Conservation (phyloP, 1,140 invertebrate genomes). For the Eurosta solidaginis region DNA sequence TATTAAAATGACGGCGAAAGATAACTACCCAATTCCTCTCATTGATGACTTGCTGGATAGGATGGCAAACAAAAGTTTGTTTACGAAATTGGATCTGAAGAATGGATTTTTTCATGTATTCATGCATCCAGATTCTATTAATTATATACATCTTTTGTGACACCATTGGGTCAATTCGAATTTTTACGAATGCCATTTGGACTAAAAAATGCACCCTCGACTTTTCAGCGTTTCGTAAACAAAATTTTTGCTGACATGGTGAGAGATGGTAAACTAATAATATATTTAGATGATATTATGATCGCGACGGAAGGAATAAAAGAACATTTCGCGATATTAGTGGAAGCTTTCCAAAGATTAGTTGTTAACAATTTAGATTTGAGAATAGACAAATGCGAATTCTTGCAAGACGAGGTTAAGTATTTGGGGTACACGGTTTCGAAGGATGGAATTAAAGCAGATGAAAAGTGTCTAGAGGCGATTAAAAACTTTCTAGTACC, state of each 20-base stretch:
- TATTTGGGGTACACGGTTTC: conserved; percentile 51
- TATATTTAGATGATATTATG: conserved; percentile 38
- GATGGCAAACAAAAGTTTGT: conserved; percentile 38
- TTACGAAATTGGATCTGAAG: conserved; percentile 45
- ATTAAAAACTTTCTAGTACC: conserved; percentile 40
- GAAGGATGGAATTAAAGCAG: conserved; percentile 36
- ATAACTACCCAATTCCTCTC: conserved; percentile 48
- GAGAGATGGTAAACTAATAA: conserved; percentile 14
- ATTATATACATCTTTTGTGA: conserved; percentile 51
- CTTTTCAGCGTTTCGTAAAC: conserved; percentile 58
- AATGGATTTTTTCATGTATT: conserved; percentile 55
- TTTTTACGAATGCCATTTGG: conserved; percentile 48
- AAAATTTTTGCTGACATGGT: conserved; percentile 44
- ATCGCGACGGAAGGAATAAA: conserved; percentile 10
- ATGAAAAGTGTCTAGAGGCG: conserved; percentile 38
- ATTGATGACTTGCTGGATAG: conserved; percentile 52
- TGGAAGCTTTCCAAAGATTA: conserved; percentile 41
- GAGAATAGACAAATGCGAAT: conserved; percentile 55
- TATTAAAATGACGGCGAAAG: conserved; percentile 40
- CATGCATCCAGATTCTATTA: conserved; percentile 38
- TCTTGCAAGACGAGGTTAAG: conserved; percentile 45
- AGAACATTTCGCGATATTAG: conserved; percentile 35
- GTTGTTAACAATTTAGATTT: conserved; percentile 51
- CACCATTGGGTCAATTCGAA: conserved; percentile 47
- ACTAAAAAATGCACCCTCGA: conserved; percentile 46